Evolutionary conservation across 2,888 invertebrate genomes (phyloP), one percentile per base, ranked within the genome.

Genomic region (Suillia variegata): DNA sequence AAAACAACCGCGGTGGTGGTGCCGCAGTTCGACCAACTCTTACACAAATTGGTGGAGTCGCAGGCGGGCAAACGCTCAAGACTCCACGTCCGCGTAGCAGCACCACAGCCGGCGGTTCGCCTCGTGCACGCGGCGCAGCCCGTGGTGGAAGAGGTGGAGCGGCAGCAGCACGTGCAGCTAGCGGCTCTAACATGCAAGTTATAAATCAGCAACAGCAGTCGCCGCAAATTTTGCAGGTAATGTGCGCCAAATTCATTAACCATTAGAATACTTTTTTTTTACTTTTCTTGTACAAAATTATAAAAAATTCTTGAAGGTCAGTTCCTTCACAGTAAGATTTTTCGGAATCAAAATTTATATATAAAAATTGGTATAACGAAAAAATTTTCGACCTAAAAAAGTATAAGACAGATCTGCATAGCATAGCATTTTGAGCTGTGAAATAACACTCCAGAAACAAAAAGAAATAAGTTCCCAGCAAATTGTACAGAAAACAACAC

Each of bases 61-160:
- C n/a, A n/a, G n/a, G 58, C 2, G 60, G 61, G 8, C 64, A 66
- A 56, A 61, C 64, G 34, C 50, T 66, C 8, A 67, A 67, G 24
- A 62, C 67, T 8, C 62, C 68, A 2, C 65, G 66, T 1, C 66
- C 66, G 5, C 66, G 65, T n/a, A 62, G 63, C 21, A 65, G 65
- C 21, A 58, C 62, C 13, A 53, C 67, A 1, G 64, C 61, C 1
- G 58, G 64, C 1, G 60, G 64, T 10, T 54, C 65, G 24, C 54
- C 65, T 15, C 21, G 66, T 8, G 56, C 65, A 13, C 61, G 69
- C 22, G 65, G 68, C 13, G 62, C 59, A 18, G 62, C 65, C 1
- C 64, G 68, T 31, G 67, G 68, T 2, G 63, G 62, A 6, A 65
- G 69, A 13, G 66, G 59, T 8, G 67, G 59, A 6, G 59, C 62